Conservation (phyloP, 1,140 invertebrate genomes). For the Ooceraea biroi region DNA sequence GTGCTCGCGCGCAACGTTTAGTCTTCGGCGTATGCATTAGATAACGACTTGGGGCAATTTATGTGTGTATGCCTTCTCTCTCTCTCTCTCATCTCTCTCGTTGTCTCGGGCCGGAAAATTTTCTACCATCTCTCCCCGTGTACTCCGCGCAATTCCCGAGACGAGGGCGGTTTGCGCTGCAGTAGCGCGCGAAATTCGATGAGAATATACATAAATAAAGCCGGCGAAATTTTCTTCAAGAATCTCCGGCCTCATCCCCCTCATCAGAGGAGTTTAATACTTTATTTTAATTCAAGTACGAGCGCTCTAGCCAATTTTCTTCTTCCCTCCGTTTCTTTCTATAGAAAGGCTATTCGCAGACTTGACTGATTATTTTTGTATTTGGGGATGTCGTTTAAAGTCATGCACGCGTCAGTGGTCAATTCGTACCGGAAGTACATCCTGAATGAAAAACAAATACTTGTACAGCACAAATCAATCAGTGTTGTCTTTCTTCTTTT, state of each 20-base stretch:
- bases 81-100: too few species aligned
- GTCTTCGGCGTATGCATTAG: constrained; percentile 51
- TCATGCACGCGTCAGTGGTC: background rate
- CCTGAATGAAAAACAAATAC: too few species aligned
- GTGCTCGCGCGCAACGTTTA: constrained; percentile 45
- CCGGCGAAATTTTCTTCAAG: constrained; percentile 43
- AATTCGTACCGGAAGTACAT: background rate
- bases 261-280: constrained; percentile 30
- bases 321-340: background rate
- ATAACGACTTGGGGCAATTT: constrained; percentile 52
- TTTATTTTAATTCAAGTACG: constrained; percentile 36
- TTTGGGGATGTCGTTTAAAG: background rate
- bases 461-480: too few species aligned
- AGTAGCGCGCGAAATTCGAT: constrained; percentile 42
- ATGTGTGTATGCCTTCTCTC: constrained; percentile 16
- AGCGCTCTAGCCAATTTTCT: background rate
- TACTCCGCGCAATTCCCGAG: background rate
- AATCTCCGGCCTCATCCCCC: constrained; percentile 1
- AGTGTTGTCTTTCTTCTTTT: background rate
- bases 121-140: constrained; percentile 22
- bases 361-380: background rate
- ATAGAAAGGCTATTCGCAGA: background rate
- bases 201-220: constrained; percentile 69
- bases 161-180: constrained; percentile 34
- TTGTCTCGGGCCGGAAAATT: constrained; percentile 29